A percentile compares a stretch with the other conserved stretches of the same genome.
Conservation (phyloP, 2,797 vertebrate genomes). For the Alosa sapidissima region DNA sequence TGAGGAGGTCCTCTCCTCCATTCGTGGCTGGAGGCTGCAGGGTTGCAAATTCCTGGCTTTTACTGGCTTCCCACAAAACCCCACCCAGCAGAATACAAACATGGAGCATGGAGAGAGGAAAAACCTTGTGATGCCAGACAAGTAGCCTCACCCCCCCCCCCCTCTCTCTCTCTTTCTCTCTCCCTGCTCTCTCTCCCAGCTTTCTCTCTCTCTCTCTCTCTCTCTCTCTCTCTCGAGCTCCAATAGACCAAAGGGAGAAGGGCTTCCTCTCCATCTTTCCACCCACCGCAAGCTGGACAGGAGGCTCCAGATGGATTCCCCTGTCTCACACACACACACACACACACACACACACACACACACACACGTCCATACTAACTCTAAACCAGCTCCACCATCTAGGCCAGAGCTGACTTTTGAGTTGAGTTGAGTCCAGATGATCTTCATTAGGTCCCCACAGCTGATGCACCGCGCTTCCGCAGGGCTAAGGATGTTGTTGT, state of each 20-base stretch:
- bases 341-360: neutral
- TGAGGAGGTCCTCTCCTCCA: slow-evolving; percentile 6
- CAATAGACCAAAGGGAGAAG: neutral
- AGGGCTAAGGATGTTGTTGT: neutral
- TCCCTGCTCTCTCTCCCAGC: neutral
- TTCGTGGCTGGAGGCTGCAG: slow-evolving; percentile 6
- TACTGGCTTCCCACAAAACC: slow-evolving; percentile 21
- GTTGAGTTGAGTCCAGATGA: neutral
- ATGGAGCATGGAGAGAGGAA: neutral
- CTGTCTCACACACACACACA: neutral
- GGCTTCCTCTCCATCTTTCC: neutral
- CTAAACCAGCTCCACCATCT: neutral
- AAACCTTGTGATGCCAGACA: neutral
- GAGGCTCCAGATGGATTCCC: neutral
- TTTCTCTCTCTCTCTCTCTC: neutral
- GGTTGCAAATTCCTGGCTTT: slow-evolving; percentile 10
- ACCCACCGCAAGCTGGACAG: neutral
- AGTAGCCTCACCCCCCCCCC: neutral
- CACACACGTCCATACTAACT: neutral
- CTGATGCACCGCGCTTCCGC: neutral
- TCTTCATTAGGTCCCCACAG: neutral
- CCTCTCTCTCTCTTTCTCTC: neutral
- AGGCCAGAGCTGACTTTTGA: neutral
- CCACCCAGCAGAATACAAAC: neutral
- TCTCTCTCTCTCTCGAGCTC: neutral